Evolutionary conservation across 2,113 vertebrate genomes (phyloP), one percentile per base, ranked within the genome.

Genomic region (Paramormyrops kingsleyae): DNA sequence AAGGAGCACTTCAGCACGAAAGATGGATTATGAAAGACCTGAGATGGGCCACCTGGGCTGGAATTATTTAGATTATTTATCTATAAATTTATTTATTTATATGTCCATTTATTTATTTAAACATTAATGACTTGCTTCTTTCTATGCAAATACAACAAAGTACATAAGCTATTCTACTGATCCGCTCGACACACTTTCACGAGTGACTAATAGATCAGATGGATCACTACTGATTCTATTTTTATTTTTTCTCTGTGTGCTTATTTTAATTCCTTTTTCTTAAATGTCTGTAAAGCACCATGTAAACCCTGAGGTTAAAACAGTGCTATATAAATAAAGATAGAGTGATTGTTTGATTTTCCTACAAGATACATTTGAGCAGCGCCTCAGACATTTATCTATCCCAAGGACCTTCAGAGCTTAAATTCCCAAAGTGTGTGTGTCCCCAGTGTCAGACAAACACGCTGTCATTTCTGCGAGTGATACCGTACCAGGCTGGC

Each of bases 401-500:
- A 31, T 66, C 62, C 62, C n/a, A 4, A 66, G 70, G 70, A 77
- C 35, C 35, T 77, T 27, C 24, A n/a, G 46, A 27, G 13, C 46
- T 47, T 3, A 53, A 35, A 47, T 53, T 31, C 9, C 85, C 2
- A 7, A 19, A 15, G 31, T 4, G 50, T 53, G 85, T 42, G 85
- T 8, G 84, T 27, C 44, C 5, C 12, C 10, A 13, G 17, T 5
- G 84, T 4, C 21, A 27, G 24, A 24, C 44, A 15, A 19, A 46
- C 35, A 39, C 8, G 5, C 77, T 5, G 15, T 35, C 49, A 17
- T 31, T 35, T 53, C 50, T 49, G 27, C 5, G 50, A 47, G n/a
- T 7, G 47, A 56, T 9, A 91, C 88, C 95, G 95, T 89, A 99
- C 98, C 97, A 97, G 97, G 92, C 90, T 97, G 90, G 95, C 95